Base-by-base conservation (phyloP, 2,888 invertebrate species). In the Geotrupes spiniger region DNA sequence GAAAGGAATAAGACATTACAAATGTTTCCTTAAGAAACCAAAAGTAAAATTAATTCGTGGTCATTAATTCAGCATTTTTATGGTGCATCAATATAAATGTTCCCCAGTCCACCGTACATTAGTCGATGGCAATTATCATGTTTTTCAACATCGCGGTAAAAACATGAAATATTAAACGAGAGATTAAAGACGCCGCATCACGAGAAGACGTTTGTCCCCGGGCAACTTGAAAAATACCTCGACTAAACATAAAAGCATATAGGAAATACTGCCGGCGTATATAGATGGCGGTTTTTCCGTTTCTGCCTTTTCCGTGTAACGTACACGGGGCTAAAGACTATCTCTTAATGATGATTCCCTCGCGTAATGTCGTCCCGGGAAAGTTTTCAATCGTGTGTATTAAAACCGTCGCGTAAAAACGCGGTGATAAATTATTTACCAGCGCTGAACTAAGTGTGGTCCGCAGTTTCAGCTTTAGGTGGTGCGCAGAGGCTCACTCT, bases 181-280 rank as follows among this genome's bases (percentile, higher is more conserved):
- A 68, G 68, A 69, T 68, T 68, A 69, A 68, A 68, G 67, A 65
- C 53, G 65, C 67, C 65, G 66, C 66, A 60, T 62, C 63, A 59
- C 61, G 60, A 33, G 58, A 61, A 63, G 63, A 64, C 62, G 66
- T 66, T 65, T 65, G 65, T 66, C 66, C 67, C 58, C 54, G 62
- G 57, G 63, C 63, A 52, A 57, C 51, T 58, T 67, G 66, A 67
- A 66, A 69, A 68, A 68, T 69, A 60, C 62, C 61, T 59, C 61
- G 52, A 58, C 60, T 60, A 61, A 64, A 66, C 63, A 63, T 64
- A 63, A 65, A 68, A 67, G 65, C 63, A 62, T 63, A 62, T 65
- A 66, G 65, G 62, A 64, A 64, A 65, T 59, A 60, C 57, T 58
- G 59, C 42, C 53, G 55, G 61, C 61, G 58, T 62, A 62, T 66